phyloP scores from a whole-genome alignment of 2,113 vertebrate genomes.

The Sciurus niger region DNA sequence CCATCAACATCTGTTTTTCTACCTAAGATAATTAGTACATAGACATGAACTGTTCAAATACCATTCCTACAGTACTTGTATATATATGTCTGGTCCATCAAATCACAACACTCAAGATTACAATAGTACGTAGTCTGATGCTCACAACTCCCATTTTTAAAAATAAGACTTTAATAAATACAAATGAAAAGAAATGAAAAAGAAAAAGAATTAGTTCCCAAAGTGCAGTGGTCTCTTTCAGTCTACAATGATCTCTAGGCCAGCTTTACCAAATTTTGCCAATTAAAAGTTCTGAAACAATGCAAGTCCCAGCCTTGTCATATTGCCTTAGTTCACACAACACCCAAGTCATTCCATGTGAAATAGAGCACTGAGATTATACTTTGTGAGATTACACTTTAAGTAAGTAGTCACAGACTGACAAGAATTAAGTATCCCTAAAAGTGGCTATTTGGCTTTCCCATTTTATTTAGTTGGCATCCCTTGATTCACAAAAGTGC shows the following conservation, averaged over 20 bases:
- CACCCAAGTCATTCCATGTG: neutral
- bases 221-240: constrained; percentile 8
- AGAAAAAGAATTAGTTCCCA: neutral
- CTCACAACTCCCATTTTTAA: constrained; percentile 58
- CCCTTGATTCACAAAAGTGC: constrained; percentile 76
- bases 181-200: neutral
- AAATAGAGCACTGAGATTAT: constrained; percentile 33
- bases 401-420: constrained; percentile 74
- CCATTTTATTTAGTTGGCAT: constrained; percentile 57
- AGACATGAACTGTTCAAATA: constrained; percentile 51
- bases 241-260: constrained; percentile 38
- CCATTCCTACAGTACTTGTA: constrained; percentile 32
- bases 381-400: constrained; percentile 65
- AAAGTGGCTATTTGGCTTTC: constrained; percentile 72
- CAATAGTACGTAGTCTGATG: neutral
- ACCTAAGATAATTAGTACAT: constrained; percentile 30
- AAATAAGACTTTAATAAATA: constrained; percentile 57
- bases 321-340: neutral
- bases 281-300: constrained; percentile 55
- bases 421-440: constrained; percentile 53
- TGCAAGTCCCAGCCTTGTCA: neutral
- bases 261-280: constrained; percentile 54
- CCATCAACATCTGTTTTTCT: constrained; percentile 59
- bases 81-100: constrained; percentile 7
- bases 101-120: constrained; percentile 49